Evolutionary conservation across 2,113 vertebrate species (phyloP).

Genomic region (Ctenodactylus gundi): DNA sequence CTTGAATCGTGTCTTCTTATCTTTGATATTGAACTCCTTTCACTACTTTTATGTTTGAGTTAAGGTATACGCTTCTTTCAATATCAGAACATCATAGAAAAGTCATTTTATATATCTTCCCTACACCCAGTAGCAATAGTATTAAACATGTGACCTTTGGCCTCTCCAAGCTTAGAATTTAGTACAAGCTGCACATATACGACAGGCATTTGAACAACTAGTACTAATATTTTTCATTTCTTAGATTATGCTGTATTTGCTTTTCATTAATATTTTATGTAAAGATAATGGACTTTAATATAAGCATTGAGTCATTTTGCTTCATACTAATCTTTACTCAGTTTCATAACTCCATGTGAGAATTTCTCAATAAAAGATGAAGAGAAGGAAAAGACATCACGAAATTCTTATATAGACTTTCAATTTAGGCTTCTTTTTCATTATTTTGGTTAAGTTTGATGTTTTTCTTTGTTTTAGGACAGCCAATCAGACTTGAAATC

Average conservation of each 20-base stretch:
- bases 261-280: conserved; percentile 25
- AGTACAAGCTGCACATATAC: not conserved
- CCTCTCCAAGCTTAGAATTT: not conserved
- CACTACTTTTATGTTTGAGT: not conserved
- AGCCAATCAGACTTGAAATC: not conserved
- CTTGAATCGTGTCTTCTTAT: not conserved
- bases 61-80: not conserved
- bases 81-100: not conserved
- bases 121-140: not conserved
- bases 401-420: not conserved
- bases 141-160: conserved; percentile 35
- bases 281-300: not conserved
- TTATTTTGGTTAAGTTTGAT: not conserved
- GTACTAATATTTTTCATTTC: not conserved
- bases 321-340: not conserved
- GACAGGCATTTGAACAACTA: not conserved
- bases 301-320: not conserved
- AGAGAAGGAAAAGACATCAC: not conserved
- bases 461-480: not conserved
- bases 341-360: not conserved
- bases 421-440: not conserved
- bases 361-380: not conserved
- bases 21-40: not conserved
- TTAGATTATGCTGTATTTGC: not conserved
- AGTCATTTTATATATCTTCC: not conserved